Evolutionary conservation across 2,113 vertebrate genomes (phyloP).

Genomic region (Larimichthys polyactis): DNA sequence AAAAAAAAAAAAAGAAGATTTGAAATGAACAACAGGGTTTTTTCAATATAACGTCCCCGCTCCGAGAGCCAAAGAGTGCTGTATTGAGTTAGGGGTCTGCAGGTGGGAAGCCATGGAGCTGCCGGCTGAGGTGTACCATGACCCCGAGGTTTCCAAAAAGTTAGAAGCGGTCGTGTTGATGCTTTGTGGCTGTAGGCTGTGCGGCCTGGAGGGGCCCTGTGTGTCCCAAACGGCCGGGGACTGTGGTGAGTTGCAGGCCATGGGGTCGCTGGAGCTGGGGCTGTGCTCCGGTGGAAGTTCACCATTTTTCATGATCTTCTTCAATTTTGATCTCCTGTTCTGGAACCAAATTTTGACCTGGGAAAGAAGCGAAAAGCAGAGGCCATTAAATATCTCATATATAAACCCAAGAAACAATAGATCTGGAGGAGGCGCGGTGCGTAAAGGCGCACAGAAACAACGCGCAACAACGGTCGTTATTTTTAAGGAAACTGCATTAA

Average conservation of each 20-base stretch:
- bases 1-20: constrained; percentile 49
- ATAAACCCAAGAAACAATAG: not conserved
- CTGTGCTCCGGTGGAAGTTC: constrained; percentile 98
- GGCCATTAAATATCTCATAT: not conserved
- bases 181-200: constrained; percentile 89
- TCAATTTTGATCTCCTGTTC: constrained; percentile 98
- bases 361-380: not conserved
- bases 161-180: constrained; percentile 91
- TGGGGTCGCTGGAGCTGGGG: constrained; percentile 98
- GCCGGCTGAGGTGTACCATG: constrained; percentile 92
- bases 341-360: constrained; percentile 99
- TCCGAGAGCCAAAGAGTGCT: constrained; percentile 95
- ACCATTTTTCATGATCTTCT: constrained; percentile 99
- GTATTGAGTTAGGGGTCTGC: constrained; percentile 92
- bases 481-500: not conserved
- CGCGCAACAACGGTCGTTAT: not conserved
- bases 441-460: constrained; percentile 47
- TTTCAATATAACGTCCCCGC: constrained; percentile 98
- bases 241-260: constrained; percentile 99
- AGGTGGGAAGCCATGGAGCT: constrained; percentile 90
- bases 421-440: not conserved
- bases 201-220: constrained; percentile 89
- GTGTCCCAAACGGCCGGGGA: constrained; percentile 99
- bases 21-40: constrained; percentile 69
- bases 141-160: constrained; percentile 93